Conservation (phyloP, 2,888 invertebrate species). For the Dilophus febrilis region DNA sequence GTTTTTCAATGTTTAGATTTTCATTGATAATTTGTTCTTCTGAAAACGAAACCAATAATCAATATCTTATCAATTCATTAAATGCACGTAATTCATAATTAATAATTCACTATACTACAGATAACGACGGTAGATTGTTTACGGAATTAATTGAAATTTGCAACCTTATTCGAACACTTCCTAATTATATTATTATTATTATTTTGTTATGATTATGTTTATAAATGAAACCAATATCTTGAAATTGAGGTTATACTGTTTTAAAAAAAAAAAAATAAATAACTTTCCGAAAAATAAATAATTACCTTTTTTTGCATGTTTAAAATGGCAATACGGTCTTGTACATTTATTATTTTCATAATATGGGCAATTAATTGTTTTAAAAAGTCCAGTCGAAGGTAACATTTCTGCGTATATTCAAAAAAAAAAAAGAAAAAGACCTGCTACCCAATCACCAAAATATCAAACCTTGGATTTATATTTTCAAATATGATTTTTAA, state of each 20-base stretch:
- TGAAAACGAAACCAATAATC: background rate
- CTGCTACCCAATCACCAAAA: too few relatives aligned
- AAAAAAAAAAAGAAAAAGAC: too few relatives aligned
- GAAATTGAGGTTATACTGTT: background rate
- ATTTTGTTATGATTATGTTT: background rate
- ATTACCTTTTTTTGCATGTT: slow-evolving; percentile 59
- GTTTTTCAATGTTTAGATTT: slow-evolving; percentile 14
- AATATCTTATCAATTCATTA: too few relatives aligned
- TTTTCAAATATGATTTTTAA: too few relatives aligned
- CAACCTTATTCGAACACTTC: background rate
- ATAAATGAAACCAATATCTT: background rate
- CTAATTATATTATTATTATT: background rate
- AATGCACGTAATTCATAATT: too few relatives aligned
- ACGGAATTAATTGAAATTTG: too few relatives aligned
- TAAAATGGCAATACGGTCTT: slow-evolving; percentile 84
- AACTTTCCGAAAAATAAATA: background rate
- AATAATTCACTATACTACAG: too few relatives aligned
- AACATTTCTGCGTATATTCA: too few relatives aligned
- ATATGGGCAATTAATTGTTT: slow-evolving; percentile 72
- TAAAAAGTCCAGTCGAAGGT: slow-evolving; percentile 78
- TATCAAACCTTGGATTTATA: too few relatives aligned
- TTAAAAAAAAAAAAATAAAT: background rate
- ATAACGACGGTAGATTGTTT: too few relatives aligned
- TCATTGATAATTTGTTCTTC: slow-evolving; percentile 2
- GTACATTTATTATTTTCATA: slow-evolving; percentile 63